phyloP scores from a whole-genome alignment of 2,113 vertebrate species.

The Pionites leucogaster region DNA sequence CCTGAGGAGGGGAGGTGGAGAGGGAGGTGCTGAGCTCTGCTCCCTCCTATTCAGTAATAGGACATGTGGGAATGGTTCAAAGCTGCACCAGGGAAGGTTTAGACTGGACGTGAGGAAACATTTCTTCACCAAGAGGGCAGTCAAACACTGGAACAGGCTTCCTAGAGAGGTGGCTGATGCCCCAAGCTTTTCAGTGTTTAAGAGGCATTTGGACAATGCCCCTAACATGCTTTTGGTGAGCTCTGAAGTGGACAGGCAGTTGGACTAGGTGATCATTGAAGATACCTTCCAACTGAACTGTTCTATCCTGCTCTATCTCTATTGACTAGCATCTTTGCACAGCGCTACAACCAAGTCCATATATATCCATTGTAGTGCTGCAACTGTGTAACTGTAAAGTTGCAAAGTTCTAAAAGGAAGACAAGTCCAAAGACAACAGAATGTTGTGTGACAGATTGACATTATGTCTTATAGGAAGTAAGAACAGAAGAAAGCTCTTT shows the following conservation, averaged over 20 bases:
- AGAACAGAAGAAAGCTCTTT: not conserved
- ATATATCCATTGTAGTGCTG: not conserved
- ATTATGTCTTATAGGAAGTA: not conserved
- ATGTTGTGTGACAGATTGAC: not conserved
- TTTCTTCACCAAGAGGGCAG: not conserved
- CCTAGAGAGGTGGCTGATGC: not conserved
- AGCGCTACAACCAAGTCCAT: not conserved
- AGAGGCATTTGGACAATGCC: not conserved
- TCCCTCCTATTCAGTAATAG: not conserved
- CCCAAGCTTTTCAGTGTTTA: not conserved
- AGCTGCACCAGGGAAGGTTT: not conserved
- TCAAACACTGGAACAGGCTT: not conserved
- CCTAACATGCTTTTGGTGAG: not conserved
- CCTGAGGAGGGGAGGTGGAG: not conserved
- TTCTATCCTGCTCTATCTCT: not conserved
- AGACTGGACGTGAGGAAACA: not conserved
- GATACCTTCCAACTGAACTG: not conserved
- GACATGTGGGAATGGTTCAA: not conserved
- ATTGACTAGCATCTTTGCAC: not conserved
- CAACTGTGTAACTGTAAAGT: not conserved
- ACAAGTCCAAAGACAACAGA: not conserved
- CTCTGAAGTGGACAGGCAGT: not conserved
- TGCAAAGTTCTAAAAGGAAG: not conserved
- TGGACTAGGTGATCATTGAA: not conserved
- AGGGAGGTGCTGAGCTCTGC: not conserved